Percentiles rank a stretch among this genome's conserved stretches.
These are phyloP conservation scores for Xiphias gladius DNA, from an alignment of 2,113 vertebrate genomes.

Conservation along the genomic window DNA sequence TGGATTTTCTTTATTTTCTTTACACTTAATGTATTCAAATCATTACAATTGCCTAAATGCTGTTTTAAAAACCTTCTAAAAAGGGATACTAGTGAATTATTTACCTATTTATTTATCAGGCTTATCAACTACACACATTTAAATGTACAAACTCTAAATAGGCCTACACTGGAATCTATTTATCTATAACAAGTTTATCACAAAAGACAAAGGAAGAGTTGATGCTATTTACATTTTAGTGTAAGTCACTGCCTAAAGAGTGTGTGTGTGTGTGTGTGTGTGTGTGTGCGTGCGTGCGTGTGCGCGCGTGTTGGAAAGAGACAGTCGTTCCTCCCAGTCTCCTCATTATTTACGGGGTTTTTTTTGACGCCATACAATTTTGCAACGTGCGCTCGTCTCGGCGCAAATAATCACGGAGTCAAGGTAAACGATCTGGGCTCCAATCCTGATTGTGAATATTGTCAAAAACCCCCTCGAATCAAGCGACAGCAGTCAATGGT, in stretches of 20 bases:
- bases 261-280: not conserved
- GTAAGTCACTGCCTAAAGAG: constrained; percentile 3
- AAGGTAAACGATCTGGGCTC: constrained; percentile 98
- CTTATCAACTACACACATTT: too few relatives aligned
- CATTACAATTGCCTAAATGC: too few relatives aligned
- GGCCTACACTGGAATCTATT: not conserved
- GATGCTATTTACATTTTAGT: not conserved
- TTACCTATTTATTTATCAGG: too few relatives aligned
- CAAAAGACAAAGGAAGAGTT: not conserved
- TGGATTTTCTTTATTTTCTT: too few relatives aligned
- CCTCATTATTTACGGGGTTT: constrained; percentile 76
- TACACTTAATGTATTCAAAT: too few relatives aligned
- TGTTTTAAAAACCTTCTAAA: too few relatives aligned
- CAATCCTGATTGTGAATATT: constrained; percentile 99
- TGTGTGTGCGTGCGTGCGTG: constrained; percentile 1
- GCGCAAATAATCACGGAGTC: constrained; percentile 97
- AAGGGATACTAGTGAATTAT: too few relatives aligned
- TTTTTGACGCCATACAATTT: constrained; percentile 84
- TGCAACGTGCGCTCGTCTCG: constrained; percentile 63
- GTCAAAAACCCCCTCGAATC: constrained; percentile 98
- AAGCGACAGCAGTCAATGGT: constrained; percentile 99
- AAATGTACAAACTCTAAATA: too few relatives aligned
- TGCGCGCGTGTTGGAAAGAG: constrained; percentile 12
- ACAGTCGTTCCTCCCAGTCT: constrained; percentile 59
- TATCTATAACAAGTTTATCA: not conserved